phyloP scores from a whole-genome alignment of 64 coral and sea anemone species.

The Montipora sp. region DNA sequence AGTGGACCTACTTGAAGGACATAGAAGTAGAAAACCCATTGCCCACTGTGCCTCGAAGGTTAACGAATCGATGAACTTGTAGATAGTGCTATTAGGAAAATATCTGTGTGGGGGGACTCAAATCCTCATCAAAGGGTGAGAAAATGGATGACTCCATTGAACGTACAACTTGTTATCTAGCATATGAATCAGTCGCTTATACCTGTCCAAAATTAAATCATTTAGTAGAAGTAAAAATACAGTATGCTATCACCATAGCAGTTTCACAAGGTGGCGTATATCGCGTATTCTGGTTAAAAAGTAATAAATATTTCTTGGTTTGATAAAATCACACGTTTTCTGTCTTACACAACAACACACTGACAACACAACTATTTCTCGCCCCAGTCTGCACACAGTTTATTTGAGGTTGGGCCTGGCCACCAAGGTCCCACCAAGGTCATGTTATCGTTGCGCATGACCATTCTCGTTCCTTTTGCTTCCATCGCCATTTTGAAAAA shows the following conservation, averaged over 20 bases:
- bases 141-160: too few relatives aligned
- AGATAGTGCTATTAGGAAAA: neutral
- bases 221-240: too few relatives aligned
- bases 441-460: constrained; percentile 46
- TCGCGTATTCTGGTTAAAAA: too few relatives aligned
- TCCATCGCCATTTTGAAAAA: constrained; percentile 79
- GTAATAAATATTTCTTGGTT: too few relatives aligned
- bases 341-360: neutral
- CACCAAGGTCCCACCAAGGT: neutral
- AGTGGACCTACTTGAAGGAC: constrained; percentile 87
- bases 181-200: too few relatives aligned
- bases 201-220: too few relatives aligned
- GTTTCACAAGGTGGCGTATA: too few relatives aligned
- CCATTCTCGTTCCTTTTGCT: constrained; percentile 48
- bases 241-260: too few relatives aligned
- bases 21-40: constrained; percentile 73
- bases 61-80: constrained; percentile 23
- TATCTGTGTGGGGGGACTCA: too few relatives aligned
- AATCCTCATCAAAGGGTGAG: too few relatives aligned
- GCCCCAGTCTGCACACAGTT: neutral
- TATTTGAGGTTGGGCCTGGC: neutral
- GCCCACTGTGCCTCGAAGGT: constrained; percentile 18
- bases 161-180: too few relatives aligned
- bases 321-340: too few relatives aligned
- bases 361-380: neutral